Conservation (phyloP, 1,140 invertebrate genomes). For the Scaptomyza montana region DNA sequence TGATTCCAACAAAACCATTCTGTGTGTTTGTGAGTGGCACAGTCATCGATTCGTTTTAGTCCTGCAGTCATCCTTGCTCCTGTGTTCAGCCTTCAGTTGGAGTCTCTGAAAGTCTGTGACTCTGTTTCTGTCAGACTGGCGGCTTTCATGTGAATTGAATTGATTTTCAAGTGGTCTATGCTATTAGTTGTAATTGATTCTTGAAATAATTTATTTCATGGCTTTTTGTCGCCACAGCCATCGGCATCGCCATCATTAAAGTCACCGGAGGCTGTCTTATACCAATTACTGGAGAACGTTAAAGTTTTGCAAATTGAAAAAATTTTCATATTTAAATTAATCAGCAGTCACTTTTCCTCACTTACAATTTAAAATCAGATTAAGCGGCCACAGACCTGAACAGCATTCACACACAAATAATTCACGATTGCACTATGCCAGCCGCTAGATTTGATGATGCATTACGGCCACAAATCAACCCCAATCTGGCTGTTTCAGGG, state of each 20-base stretch:
- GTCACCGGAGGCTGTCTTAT: slow-evolving; percentile 10
- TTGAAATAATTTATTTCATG: slow-evolving; percentile 74
- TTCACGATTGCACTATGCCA: slow-evolving; percentile 28
- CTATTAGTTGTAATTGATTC: slow-evolving; percentile 74
- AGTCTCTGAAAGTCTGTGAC: background rate
- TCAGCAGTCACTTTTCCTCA: slow-evolving; percentile 43
- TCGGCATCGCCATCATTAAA: slow-evolving; percentile 37
- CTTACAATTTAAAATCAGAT: slow-evolving; percentile 28
- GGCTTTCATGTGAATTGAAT: slow-evolving; percentile 67
- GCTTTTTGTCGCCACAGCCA: slow-evolving; percentile 57
- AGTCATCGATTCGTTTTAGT: slow-evolving; percentile 31
- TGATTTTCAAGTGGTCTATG: slow-evolving; percentile 70
- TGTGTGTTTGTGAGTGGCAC: too few species aligned
- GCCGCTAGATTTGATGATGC: slow-evolving; percentile 1
- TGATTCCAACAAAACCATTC: too few species aligned
- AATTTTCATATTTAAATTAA: slow-evolving; percentile 52
- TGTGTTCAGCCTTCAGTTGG: background rate
- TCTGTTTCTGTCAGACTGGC: slow-evolving; percentile 46
- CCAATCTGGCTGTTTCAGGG: slow-evolving; percentile 10
- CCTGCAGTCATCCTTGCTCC: slow-evolving; percentile 42
- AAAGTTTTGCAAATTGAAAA: slow-evolving; percentile 56
- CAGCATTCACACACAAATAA: slow-evolving; percentile 24
- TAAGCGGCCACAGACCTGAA: slow-evolving; percentile 23
- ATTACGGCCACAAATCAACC: background rate
- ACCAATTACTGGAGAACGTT: slow-evolving; percentile 3